Conservation (phyloP, 1,140 invertebrate species). For the roundworm (Caenorhabditis elegans) region WBcel235 BX284606.5:16265501-16266000, state of each 20-base stretch:
- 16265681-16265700: neutral
- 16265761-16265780: too few species aligned
- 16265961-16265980: neutral
- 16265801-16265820: too few species aligned
- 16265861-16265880: neutral
- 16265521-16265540: constrained; percentile 50
- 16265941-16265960: neutral
- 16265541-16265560: constrained; percentile 56
- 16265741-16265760: too few species aligned
- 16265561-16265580: constrained; percentile 56
- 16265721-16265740: too few species aligned
- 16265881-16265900: neutral
- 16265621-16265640: constrained; percentile 54
- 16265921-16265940: neutral
- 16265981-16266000: neutral
- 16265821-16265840: neutral
- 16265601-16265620: constrained; percentile 32
- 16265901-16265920: neutral
- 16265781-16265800: too few species aligned
- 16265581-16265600: constrained; percentile 29
- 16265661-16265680: constrained; percentile 44
- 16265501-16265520: constrained; percentile 63
- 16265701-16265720: neutral
- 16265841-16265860: neutral
- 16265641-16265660: constrained; percentile 60